Evolutionary conservation across 2,113 vertebrate genomes (phyloP), one percentile per base, ranked within the genome.

Genomic region (Elephas maximus): DNA sequence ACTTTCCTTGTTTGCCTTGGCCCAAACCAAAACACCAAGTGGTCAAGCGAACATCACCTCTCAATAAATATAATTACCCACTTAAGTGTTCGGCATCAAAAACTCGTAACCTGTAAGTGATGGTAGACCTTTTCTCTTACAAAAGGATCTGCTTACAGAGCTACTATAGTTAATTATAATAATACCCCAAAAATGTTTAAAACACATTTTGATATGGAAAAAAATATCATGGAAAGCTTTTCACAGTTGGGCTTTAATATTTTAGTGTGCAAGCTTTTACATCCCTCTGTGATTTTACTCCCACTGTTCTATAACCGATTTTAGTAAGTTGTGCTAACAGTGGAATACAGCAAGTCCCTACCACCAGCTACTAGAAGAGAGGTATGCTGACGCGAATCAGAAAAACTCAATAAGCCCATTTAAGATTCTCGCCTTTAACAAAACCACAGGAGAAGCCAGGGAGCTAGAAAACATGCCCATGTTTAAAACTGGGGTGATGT

Each of bases 241-340:
- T 93, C 98, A 97, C 97, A 98, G 98, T 85, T 86, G 94, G 97
- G 87, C 85, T 96, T 97, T 97, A 95, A 97, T 98, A 95, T 97
- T 97, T 97, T 84, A 97, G 93, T 89, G 93, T 84, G 80, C 88
- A 94, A 78, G 48, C 15, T 91, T 96, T 98, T 81, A 11, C 2
- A 26, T 6, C 45, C 60, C 95, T 97, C 84, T 96, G 26, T 83
- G 71, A 93, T 11, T 71, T 97, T 93, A 65, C 6, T 96, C 73
- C 67, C 84, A 96, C 93, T 94, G 84, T 91, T 97, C 92, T 97
- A 81, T 87, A 95, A 94, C 94, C 94, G 98, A 96, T 96, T 97
- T 97, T 48, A 62, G 80, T 96, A 94, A 95, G 96, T 95, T 92
- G 96, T 97, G 92, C 65, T 94, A 92, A 97, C 92, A 95, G 91